Conservation (phyloP, 1,140 invertebrate species). For the Oedothorax gibbosus region DNA sequence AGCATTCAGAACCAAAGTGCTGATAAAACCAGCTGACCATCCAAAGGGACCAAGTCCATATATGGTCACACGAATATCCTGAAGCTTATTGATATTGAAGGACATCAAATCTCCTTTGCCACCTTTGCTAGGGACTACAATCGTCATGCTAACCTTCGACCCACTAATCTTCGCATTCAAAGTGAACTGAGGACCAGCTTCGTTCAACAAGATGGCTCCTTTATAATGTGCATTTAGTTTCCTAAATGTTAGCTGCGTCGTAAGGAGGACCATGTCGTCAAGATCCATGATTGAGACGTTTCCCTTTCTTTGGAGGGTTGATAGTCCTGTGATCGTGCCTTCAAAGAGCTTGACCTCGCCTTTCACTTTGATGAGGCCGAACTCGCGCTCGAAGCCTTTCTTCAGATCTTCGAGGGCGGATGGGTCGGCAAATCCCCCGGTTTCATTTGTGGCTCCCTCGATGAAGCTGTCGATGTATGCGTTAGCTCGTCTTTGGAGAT, state of each 20-base stretch:
- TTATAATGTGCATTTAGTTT: slow-evolving; percentile 39
- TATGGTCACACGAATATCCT: slow-evolving; percentile 42
- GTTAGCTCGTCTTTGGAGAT: slow-evolving; percentile 15
- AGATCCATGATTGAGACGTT: slow-evolving; percentile 35
- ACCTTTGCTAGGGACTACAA: slow-evolving; percentile 35
- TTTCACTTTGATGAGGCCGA: slow-evolving; percentile 33
- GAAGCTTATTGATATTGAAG: slow-evolving; percentile 23
- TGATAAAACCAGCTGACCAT: slow-evolving; percentile 42
- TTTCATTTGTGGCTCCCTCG: slow-evolving; percentile 37
- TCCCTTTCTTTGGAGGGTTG: slow-evolving; percentile 29
- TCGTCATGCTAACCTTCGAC: slow-evolving; percentile 46
- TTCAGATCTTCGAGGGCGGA: slow-evolving; percentile 30
- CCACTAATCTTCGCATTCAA: slow-evolving; percentile 34
- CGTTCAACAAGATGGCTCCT: slow-evolving; percentile 34
- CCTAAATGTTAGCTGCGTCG: slow-evolving; percentile 20
- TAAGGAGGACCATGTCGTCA: slow-evolving; percentile 38
- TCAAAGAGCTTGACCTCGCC: slow-evolving; percentile 46
- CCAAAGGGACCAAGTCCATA: slow-evolving; percentile 38
- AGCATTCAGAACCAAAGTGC: slow-evolving; percentile 43
- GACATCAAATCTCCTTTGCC: slow-evolving; percentile 42
- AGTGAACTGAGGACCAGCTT: slow-evolving; percentile 21
- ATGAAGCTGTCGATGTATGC: slow-evolving; percentile 49
- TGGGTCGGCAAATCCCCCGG: slow-evolving; percentile 46
- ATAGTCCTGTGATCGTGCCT: slow-evolving; percentile 39
- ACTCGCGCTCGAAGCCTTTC: slow-evolving; percentile 35